Percentiles rank a stretch among this genome's conserved stretches.
These are phyloP conservation scores for Andricus quercusramuli DNA, from an alignment of 2,888 invertebrate species.

Conservation along the genomic window DNA sequence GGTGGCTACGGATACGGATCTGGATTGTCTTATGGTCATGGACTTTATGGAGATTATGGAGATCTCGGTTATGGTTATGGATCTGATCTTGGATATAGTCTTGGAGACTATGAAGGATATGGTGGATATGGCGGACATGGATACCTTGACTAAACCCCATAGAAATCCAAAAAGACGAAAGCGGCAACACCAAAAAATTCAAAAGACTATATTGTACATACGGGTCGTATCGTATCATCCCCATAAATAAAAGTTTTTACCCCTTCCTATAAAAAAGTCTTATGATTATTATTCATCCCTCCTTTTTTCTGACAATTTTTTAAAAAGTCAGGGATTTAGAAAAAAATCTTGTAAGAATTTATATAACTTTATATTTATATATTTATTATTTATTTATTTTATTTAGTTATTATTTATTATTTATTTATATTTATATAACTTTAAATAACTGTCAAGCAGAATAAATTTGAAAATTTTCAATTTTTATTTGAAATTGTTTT, in stretches of 20 bases:
- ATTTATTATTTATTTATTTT: no score
- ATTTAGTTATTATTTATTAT: no score
- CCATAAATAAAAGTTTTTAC: conserved; percentile 28
- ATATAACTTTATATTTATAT: no score
- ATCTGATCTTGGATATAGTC: no score
- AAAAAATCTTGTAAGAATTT: no score
- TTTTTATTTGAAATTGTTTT: no score
- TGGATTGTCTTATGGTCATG: conserved; percentile 55
- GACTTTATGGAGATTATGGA: background rate
- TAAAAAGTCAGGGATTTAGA: no score
- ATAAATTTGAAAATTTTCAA: no score
- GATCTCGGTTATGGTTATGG: conserved; percentile 45
- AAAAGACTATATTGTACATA: conserved; percentile 52
- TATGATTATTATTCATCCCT: background rate
- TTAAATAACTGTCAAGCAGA: no score
- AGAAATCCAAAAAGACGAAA: background rate
- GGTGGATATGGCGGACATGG: conserved; percentile 39
- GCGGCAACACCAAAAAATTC: conserved; percentile 37
- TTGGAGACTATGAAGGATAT: no score
- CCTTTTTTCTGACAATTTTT: no score
- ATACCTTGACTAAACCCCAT: conserved; percentile 46
- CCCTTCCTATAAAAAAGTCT: conserved; percentile 20
- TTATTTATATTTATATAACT: no score
- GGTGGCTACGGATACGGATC: conserved; percentile 67
- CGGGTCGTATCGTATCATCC: conserved; percentile 21